Base-by-base conservation (phyloP, 2,797 vertebrate genomes). In the Myripristis murdjan region DNA sequence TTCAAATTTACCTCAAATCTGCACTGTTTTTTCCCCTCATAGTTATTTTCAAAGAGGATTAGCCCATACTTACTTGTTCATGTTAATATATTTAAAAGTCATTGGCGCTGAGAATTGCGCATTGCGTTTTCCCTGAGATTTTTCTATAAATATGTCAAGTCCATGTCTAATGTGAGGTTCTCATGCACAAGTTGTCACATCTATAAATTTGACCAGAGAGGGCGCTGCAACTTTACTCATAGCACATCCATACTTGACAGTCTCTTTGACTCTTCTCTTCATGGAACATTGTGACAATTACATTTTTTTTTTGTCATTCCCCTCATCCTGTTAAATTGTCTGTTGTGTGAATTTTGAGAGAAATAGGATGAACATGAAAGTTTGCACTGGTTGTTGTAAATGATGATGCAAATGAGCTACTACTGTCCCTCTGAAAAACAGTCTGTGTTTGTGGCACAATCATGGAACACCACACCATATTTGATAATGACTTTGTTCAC, bases 11-110 rank as follows among this genome's bases (percentile, higher is more conserved):
- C 23, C 64, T 66, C 11, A 22, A 55, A 15, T 18, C 53, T 73
- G 79, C 77, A 75, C 79, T 83, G 81, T 75, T 64, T 18, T 71
- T 65, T 63, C 15, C 22, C 24, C 3, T n/a, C 16, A 9, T 12
- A 18, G 4, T 44, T 53, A 0, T 59, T 64, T 58, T 61, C 56
- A 43, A 5, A 26, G 51, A 41, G 23, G 24, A 14, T 15, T 44
- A 23, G 10, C 54, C 10, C 53, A 16, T 55, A 22, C 23, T 57
- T 71, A 24, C 49, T 56, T 72, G 14, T 56, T 28, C 0, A 51
- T 52, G 65, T 59, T 35, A 69, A 48, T 56, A 73, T 59, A 35
- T 70, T 62, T 18, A 73, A 68, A 14, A 52, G 20, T 48, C 23
- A 46, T 43, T 81, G 68, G 54, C 72, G 70, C 26, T 63, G 20